Evolutionary conservation across 2,797 vertebrate species (phyloP).

Genomic region (Coregonus ussuriensis): DNA sequence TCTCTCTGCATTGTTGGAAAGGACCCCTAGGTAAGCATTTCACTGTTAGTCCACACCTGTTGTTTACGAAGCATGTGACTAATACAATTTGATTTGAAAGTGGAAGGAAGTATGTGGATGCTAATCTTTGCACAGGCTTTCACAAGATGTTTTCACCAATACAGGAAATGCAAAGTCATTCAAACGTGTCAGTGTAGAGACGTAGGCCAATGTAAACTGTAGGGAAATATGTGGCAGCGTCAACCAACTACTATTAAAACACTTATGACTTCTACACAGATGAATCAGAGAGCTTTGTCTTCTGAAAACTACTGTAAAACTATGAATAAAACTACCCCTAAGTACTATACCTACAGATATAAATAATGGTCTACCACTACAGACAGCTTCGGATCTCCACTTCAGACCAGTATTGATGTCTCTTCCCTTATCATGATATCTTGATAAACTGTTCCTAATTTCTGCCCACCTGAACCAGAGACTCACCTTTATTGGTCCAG

Average conservation of each 20-base stretch:
- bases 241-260: neutral
- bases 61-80: no score
- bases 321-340: no score
- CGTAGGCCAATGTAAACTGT: no score
- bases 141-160: neutral
- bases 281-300: neutral
- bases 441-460: neutral
- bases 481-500: conserved; percentile 90
- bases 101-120: neutral
- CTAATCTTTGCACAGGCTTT: neutral
- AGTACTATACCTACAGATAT: no score
- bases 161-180: neutral
- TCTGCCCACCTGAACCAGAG: neutral
- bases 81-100: neutral
- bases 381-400: neutral
- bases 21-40: no score
- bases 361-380: neutral
- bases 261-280: neutral
- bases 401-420: neutral
- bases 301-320: no score
- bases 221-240: neutral
- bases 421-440: neutral
- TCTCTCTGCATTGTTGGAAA: no score
- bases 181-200: no score
- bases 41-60: no score